Evolutionary conservation across 2,797 vertebrate species (phyloP), one percentile per base, ranked within the genome.

Genomic region (Neopelma chrysocephalum): DNA sequence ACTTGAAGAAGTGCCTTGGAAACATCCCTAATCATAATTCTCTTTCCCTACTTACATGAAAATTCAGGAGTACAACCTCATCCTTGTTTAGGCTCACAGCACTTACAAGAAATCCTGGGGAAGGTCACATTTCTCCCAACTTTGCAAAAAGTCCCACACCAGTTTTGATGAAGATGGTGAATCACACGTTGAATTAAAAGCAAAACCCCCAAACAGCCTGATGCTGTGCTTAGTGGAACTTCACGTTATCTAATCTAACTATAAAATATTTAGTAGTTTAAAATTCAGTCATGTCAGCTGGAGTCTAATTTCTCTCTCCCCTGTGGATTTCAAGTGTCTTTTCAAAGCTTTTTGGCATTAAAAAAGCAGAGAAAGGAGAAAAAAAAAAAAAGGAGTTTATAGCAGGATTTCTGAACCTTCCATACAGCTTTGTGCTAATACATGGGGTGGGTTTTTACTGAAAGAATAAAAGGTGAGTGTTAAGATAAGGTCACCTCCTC

Each of bases 201-300:
- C 73, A 72, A 65, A n/a, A 4, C 2, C 9, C 32, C 36, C 53
- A 22, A 71, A 36, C 15, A 78, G 32, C 15, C 82, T 47, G 53
- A 68, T 71, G 83, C 56, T 77, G 11, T 26, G 64, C 60, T 73
- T 43, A 80, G 71, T n/a, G 38, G 32, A 73, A 87, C 19, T 40
- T 29, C 54, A 8, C 32, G 26, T 87, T 89, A 92, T 70, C 75
- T 85, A 89, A 80, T 80, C 57, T 56, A 89, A 85, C 47, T 62
- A 26, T 65, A 80, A 87, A 80, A 94, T 78, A 95, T 82, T 89
- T 92, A 86, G 79, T 17, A 54, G 69, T 89, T 91, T 87, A 92
- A 94, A 94, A 96, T 95, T 90, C 78, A 94, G 73, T 72, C 47
- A 8, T 88, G 84, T 96, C 89, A 95, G 78, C 79, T 87, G 58